Evolutionary conservation across 2,113 vertebrate genomes (phyloP).

Genomic region (Microcebus ravelobensis): DNA sequence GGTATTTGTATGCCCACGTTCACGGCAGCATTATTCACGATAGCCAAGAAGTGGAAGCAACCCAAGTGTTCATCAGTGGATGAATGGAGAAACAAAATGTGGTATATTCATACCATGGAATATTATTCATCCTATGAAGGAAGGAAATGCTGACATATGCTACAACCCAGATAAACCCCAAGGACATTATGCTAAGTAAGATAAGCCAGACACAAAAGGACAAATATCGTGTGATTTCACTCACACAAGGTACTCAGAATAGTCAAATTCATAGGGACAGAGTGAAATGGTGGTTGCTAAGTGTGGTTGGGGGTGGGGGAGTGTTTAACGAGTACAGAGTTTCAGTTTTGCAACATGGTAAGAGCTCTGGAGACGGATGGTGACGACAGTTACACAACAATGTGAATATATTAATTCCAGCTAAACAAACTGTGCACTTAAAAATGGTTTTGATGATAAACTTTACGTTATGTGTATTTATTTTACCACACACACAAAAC

Average conservation of each 20-base stretch:
- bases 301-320: too few relatives aligned
- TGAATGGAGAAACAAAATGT: background rate
- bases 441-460: background rate
- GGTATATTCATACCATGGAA: rapidly evolving
- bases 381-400: background rate
- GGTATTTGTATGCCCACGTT: background rate
- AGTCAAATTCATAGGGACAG: background rate
- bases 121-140: background rate
- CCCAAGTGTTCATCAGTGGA: too few relatives aligned
- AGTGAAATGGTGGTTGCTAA: background rate
- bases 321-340: too few relatives aligned
- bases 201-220: background rate
- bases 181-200: background rate
- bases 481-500: background rate
- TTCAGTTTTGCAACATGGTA: background rate
- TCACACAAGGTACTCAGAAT: background rate
- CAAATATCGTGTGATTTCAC: background rate
- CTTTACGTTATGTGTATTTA: background rate
- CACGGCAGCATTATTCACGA: background rate
- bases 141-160: background rate
- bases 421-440: background rate
- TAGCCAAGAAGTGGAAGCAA: background rate
- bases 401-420: background rate
- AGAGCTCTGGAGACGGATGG: background rate
- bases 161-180: background rate